Base-by-base conservation (phyloP, 2,888 invertebrate genomes). In the Drepanosiphum platanoidis region DNA sequence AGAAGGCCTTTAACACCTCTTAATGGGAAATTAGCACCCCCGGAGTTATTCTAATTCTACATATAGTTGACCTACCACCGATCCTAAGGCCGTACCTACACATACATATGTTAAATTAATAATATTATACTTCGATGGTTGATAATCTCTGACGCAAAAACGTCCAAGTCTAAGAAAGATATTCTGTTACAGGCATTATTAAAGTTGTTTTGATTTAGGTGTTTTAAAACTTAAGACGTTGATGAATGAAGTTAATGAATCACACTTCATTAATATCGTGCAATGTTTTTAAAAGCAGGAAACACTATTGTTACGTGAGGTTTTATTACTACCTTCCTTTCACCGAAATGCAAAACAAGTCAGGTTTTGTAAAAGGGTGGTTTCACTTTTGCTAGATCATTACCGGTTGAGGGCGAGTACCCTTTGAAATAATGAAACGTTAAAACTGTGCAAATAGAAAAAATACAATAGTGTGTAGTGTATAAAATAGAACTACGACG, bases 221-320 rank as follows among this genome's bases (percentile, higher is more conserved):
- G 46, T 84, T 68, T 77, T 84, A 68, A 39, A 77, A 84, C 68
- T 52, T 66, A 52, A 75, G 84, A 84, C 84, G 75, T 84, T 84
- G 84, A 84, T 84, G 66, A 84, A 84, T 84, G 75, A 77, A 84
- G 74, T 77, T 84, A 84, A 84, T 84, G 84, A 84, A 84, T 84
- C 30, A 75, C 84, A 84, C 84, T 84, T 77, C 77, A 77, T 84
- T 84, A 70, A 77, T 84, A 84, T 32, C 30, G 36, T 66, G 68
- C 52, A 52, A 66, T 75, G 75, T 84, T 84, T 84, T 84, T 84
- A 84, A 84, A 84, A 84, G 83, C 75, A 84, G 84, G 84, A 84
- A 77, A 84, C 84, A 84, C 84, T 75, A 75, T 84, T 84, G 84
- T 84, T 84, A 75, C 30, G 36, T 77, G 52, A 52, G 68, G 74